Evolutionary conservation across 2,888 invertebrate genomes (phyloP).

Genomic region (Micoletzkya japonica): DNA sequence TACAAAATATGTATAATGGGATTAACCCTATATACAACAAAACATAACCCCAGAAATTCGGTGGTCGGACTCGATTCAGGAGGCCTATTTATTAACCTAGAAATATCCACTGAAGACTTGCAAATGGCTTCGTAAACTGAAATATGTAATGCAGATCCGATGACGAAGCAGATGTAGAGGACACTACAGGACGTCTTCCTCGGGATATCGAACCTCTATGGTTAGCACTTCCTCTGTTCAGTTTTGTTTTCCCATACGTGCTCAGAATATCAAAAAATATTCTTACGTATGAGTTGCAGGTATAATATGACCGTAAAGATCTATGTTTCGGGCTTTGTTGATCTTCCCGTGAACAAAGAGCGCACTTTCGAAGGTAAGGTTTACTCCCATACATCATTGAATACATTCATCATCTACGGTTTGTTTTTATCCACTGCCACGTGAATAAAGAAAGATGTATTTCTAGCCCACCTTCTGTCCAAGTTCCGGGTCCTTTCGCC

Average conservation of each 20-base stretch:
- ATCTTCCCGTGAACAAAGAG: background rate
- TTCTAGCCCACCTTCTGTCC: slow-evolving; percentile 6
- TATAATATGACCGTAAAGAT: slow-evolving; percentile 14
- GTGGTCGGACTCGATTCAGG: too few relatives aligned
- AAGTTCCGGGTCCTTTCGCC: slow-evolving; percentile 4
- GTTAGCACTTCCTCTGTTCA: background rate
- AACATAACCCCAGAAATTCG: too few relatives aligned
- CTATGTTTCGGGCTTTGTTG: slow-evolving; percentile 14
- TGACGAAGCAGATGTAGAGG: slow-evolving; percentile 12
- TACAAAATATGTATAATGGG: too few relatives aligned
- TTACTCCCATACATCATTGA: too few relatives aligned
- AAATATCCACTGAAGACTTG: too few relatives aligned
- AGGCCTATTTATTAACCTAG: too few relatives aligned
- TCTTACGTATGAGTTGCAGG: background rate
- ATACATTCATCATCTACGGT: background rate
- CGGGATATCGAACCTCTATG: slow-evolving; percentile 24
- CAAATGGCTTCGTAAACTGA: too few relatives aligned
- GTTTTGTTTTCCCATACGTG: background rate
- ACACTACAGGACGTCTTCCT: slow-evolving; percentile 19
- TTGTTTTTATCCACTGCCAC: background rate
- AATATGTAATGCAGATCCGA: too few relatives aligned
- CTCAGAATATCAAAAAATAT: background rate
- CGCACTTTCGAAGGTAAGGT: slow-evolving; percentile 9
- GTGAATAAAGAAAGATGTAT: background rate
- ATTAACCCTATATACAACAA: too few relatives aligned